Conservation (phyloP, 2,113 vertebrate genomes). For the Shinisaurus crocodilurus region DNA sequence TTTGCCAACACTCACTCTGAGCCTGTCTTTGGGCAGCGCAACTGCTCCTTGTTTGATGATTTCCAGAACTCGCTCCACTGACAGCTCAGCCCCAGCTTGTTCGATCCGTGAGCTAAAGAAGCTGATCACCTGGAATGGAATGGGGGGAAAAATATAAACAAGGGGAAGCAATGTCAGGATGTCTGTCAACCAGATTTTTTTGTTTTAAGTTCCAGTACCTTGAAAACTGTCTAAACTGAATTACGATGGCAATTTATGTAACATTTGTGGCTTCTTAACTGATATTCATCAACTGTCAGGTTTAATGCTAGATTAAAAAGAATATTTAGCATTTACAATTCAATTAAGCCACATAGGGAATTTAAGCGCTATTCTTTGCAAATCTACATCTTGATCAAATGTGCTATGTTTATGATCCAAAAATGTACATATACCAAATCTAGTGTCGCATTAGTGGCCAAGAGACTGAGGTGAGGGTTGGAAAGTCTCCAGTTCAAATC, state of each 20-base stretch:
- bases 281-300: not conserved
- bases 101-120: constrained; percentile 95
- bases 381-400: not conserved
- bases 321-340: not conserved
- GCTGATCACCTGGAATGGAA: constrained; percentile 88
- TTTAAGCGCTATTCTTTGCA: constrained; percentile 5
- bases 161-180: not conserved
- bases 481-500: not conserved
- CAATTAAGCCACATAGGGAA: constrained; percentile 29
- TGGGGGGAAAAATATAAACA: constrained; percentile 48
- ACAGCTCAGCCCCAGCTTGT: constrained; percentile 93
- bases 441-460: not conserved
- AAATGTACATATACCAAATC: not conserved
- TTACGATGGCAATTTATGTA: not conserved
- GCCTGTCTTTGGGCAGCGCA: constrained; percentile 93
- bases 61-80: constrained; percentile 95
- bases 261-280: not conserved
- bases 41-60: constrained; percentile 97
- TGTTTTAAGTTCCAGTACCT: not conserved
- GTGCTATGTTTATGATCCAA: not conserved
- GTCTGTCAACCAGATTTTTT: no score
- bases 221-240: not conserved
- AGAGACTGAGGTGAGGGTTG: not conserved
- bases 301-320: constrained; percentile 21
- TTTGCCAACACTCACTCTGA: constrained; percentile 84